These are phyloP conservation scores for Stichopus chloronotus DNA, from an alignment of 35 echinoderm and acorn worm species.

Conservation along the genomic window DNA sequence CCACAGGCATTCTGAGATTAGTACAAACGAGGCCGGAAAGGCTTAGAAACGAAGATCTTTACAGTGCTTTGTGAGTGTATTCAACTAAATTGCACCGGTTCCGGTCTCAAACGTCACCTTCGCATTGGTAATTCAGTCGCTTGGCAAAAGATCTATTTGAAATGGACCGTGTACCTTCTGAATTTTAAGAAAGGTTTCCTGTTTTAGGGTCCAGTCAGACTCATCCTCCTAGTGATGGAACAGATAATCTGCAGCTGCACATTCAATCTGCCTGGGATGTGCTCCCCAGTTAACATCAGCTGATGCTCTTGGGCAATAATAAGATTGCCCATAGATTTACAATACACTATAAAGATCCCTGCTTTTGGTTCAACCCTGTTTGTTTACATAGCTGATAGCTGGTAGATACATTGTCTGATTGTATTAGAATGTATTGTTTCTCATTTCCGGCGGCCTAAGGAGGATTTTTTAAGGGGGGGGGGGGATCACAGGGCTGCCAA, in stretches of 20 bases:
- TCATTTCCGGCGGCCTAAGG: too few species aligned
- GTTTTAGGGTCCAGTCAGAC: background rate
- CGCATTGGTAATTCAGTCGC: background rate
- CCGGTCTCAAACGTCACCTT: background rate
- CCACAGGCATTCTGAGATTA: background rate
- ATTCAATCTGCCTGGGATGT: conserved; percentile 43
- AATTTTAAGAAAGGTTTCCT: background rate
- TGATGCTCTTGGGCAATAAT: conserved; percentile 13
- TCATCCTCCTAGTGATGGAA: background rate
- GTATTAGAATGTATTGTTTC: conserved; percentile 14
- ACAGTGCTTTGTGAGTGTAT: background rate
- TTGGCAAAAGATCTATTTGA: conserved; percentile 24
- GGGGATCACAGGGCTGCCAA: too few species aligned
- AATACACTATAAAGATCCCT: background rate
- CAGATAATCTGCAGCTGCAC: background rate
- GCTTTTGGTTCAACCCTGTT: conserved; percentile 16
- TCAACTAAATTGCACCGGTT: conserved; percentile 7
- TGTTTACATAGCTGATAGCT: conserved; percentile 1
- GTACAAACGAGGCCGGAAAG: background rate
- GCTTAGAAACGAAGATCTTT: background rate
- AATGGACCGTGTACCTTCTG: background rate
- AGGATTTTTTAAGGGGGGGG: too few species aligned
- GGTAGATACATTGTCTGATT: conserved; percentile 40
- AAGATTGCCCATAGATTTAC: background rate
- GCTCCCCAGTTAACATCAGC: conserved; percentile 16